Base-by-base conservation (phyloP, 2,113 vertebrate genomes). In the Rhadina sibilatrix region DNA sequence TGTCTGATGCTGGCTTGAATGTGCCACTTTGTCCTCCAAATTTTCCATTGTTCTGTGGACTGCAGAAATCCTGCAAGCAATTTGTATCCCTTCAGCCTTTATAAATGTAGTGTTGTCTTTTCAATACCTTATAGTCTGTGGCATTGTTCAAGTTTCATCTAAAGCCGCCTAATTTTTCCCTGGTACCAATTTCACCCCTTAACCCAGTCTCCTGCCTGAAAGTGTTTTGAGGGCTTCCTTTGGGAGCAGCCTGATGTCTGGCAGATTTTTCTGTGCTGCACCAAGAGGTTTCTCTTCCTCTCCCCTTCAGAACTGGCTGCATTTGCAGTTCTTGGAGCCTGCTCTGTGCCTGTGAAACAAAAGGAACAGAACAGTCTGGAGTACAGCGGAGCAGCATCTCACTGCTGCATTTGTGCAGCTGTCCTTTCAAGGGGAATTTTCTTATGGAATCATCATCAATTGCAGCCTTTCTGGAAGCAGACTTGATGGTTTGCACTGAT, bases 351-450 rank as follows among this genome's bases (percentile, higher is more conserved):
- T 88, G 37, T 22, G 44, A 83, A 94, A 66, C 46, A 24, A 90
- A 92, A 90, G 60, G 35, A 77, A 13, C 31, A 61, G 56, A 77
- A 13, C n/a, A 61, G 56, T 63, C 68, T 74, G 60, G 47, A 70
- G 35, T 50, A 25, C 24, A 54, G 50, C 3, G n/a, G 60, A 90
- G 85, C 53, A 92, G 85, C 53, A 92, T 90, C 76, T 83, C 57
- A 33, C 16, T 54, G 71, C 64, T 90, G 22, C 52, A 17, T 87
- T 83, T 60, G 25, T 93, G 66, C 81, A 93, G 81, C 78, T 80
- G 69, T 27, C 57, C 66, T 87, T 95, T 91, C 84, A 72, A 90
- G 81, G 82, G 60, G 78, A 93, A 77, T 93, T 96, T 88, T 74
- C 87, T 49, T 92, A n/a, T 6, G 38, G 77, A 77, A 66, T 83